Percentiles rank a stretch among this genome's conserved stretches.
Conservation (phyloP, 2,888 invertebrate genomes). For the Gasteruption jaculator region DNA sequence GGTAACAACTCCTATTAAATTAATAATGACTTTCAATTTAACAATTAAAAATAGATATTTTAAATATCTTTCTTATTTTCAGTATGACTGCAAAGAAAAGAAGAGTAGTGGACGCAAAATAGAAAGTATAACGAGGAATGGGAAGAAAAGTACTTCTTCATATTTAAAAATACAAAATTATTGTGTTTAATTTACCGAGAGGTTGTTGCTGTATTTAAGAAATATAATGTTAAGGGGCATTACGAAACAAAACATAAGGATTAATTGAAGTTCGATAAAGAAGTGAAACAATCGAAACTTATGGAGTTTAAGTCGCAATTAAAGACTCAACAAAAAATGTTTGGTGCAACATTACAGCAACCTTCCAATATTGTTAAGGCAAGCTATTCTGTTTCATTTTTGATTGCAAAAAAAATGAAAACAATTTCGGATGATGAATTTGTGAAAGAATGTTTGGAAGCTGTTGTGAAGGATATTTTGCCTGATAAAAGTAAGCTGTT, state of each 20-base stretch:
- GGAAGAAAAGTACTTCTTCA: conserved; percentile 3
- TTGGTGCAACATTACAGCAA: conserved; percentile 4
- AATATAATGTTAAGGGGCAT: conserved; percentile 4
- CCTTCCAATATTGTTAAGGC: conserved; percentile 1
- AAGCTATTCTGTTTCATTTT: not conserved
- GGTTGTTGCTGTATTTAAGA: conserved; percentile 1
- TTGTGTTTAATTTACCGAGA: conserved; percentile 4
- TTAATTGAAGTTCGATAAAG: not conserved
- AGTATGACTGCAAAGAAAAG: conserved; percentile 5
- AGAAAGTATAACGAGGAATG: conserved; percentile 2
- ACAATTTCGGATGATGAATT: conserved; percentile 4
- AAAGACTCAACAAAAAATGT: conserved; percentile 1
- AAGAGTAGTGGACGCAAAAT: conserved; percentile 3
- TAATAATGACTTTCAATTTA: no score
- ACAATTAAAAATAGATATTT: no score
- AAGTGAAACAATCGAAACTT: conserved; percentile 1
- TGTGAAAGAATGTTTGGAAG: conserved; percentile 3
- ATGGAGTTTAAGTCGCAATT: conserved; percentile 2
- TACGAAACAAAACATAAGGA: conserved; percentile 5
- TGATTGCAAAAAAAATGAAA: conserved; percentile 8
- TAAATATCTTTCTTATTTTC: no score
- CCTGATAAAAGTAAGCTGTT: conserved; percentile 2
- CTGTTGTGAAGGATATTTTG: not conserved
- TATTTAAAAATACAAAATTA: conserved; percentile 1
- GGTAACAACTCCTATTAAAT: no score